Base-by-base conservation (phyloP, 1,140 invertebrate genomes). In the Halyomorpha halys region DNA sequence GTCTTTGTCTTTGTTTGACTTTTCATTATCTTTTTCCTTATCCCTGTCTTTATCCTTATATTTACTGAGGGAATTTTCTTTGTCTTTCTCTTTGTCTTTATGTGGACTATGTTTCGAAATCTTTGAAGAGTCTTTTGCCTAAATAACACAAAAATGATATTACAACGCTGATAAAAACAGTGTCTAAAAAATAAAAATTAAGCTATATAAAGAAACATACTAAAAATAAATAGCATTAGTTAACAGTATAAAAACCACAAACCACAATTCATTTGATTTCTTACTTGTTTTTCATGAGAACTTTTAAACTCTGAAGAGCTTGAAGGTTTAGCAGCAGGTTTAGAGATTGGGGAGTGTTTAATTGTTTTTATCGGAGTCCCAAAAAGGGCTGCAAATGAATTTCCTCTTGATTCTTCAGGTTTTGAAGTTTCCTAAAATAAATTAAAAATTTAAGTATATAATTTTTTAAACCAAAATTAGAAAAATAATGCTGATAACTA, bases 351-450 rank as follows among this genome's bases (percentile, higher is more conserved):
- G 4, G 66, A 65, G 15, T 59, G 61, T n/a, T 66, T 68, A 3
- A 53, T 47, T 5, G 81, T 81, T 71, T 88, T 89, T 64, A 91
- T 86, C 1, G 89, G 87, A 34, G 84, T 74, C 0, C 90, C 89
- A 77, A 92, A 92, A 59, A 94, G 75, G 66, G 83, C 85, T 45
- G 83, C 83, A 74, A 91, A 91, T 59, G 83, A 81, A 69, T 80
- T 82, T 70, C 74, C 74, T 70, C 80, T 83, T 34, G 78, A 74
- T 69, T 84, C 84, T 21, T 82, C 79, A 56, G 63, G 34, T 66
- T 70, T 71, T 13, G 34, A 49, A 39, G 68, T 64, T 15, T 69
- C 68, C 68, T 69, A 53, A n/a, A 51, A 63, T 51, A 65, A 60
- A 30, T 9, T 11, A 39, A 39, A 39, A 39, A 39, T 11, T 6